Evolutionary conservation across 2,113 vertebrate species (phyloP).

Genomic region (Sapayoa aenigma): DNA sequence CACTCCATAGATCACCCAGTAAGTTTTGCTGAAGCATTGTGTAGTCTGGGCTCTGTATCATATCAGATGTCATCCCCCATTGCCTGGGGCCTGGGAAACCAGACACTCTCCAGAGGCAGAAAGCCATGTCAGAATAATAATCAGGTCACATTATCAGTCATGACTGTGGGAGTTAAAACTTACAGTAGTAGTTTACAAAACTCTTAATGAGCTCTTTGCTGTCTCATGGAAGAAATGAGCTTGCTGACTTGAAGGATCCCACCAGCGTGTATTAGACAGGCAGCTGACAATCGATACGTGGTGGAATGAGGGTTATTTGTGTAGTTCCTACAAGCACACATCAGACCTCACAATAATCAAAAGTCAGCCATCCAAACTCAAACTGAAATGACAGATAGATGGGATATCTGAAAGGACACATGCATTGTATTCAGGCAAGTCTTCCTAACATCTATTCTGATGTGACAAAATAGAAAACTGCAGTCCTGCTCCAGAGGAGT

Average conservation of each 20-base stretch:
- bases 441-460: slow-evolving; percentile 7
- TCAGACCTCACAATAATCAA: background rate
- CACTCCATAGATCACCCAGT: background rate
- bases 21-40: background rate
- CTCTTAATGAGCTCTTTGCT: background rate
- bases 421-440: background rate
- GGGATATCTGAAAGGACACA: slow-evolving; percentile 3
- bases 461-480: background rate
- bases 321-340: background rate
- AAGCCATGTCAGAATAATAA: background rate
- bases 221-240: background rate
- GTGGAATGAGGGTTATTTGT: background rate
- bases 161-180: background rate
- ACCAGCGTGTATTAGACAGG: rapidly evolving
- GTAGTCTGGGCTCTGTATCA: background rate
- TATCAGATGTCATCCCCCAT: background rate
- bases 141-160: background rate
- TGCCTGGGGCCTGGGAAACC: background rate
- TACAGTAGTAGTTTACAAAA: background rate
- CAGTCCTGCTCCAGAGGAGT: background rate
- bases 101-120: background rate
- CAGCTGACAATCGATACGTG: background rate
- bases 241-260: background rate
- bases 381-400: slow-evolving; percentile 25
- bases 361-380: slow-evolving; percentile 4